These are phyloP conservation scores for Euwallacea fornicatus DNA, from an alignment of 1,140 invertebrate species.

Conservation along the genomic window DNA sequence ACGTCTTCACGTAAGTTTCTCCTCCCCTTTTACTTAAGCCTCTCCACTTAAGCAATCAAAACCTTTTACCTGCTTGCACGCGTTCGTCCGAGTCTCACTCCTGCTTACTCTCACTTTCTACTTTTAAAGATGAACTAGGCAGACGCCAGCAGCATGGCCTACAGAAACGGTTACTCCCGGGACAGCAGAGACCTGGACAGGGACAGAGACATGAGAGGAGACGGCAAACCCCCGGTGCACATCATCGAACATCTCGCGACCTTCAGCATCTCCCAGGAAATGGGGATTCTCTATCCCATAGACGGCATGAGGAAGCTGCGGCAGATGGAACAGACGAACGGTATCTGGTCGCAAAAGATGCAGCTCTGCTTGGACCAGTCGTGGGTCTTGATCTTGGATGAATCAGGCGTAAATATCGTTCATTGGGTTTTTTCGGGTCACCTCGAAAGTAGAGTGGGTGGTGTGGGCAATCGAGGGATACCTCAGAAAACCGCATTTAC, in stretches of 20 bases:
- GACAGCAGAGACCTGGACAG: conserved; percentile 36
- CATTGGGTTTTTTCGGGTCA: no score
- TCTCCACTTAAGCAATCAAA: no score
- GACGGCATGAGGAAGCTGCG: conserved; percentile 95
- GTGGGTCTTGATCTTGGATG: conserved; percentile 93
- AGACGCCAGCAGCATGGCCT: conserved; percentile 30
- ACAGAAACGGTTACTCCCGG: conserved; percentile 39
- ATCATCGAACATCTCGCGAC: conserved; percentile 97
- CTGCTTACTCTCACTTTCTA: neutral
- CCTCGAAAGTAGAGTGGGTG: neutral
- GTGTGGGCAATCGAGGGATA: no score
- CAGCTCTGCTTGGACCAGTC: conserved; percentile 83
- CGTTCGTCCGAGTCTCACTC: no score
- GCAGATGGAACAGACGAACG: conserved; percentile 95
- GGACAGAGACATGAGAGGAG: conserved; percentile 47
- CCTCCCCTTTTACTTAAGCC: no score
- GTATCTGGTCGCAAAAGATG: conserved; percentile 99
- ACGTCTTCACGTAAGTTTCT: no score
- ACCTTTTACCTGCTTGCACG: no score
- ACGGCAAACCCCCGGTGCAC: conserved; percentile 74
- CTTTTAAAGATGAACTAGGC: neutral
- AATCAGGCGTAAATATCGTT: conserved; percentile 77
- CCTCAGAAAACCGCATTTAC: neutral
- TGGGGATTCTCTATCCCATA: conserved; percentile 81
- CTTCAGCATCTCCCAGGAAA: conserved; percentile 89